phyloP scores from a whole-genome alignment of 2,113 vertebrate genomes.

The Myotis brandtii region DNA sequence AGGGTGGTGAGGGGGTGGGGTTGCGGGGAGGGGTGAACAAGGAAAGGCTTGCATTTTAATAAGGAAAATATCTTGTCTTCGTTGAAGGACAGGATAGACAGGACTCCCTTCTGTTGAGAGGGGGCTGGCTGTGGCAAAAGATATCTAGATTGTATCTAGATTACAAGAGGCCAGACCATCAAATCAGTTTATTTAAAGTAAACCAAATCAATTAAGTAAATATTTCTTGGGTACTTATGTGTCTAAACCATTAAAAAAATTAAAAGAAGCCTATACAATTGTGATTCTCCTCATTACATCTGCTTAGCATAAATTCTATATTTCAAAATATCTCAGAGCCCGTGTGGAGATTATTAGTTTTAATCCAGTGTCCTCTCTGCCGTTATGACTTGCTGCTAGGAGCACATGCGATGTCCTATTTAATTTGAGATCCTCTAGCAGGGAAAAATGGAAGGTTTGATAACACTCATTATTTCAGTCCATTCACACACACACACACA shows the following conservation, averaged over 20 bases:
- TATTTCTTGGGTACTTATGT: not conserved
- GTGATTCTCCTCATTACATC: conserved; percentile 4
- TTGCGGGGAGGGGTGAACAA: not conserved
- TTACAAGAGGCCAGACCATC: not conserved
- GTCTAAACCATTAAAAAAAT: not conserved
- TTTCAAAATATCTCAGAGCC: not conserved
- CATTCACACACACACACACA: not conserved
- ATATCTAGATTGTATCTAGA: not conserved
- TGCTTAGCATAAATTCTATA: not conserved
- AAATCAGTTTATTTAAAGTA: not conserved
- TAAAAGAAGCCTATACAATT: not conserved
- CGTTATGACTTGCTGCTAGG: not conserved
- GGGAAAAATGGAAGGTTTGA: not conserved
- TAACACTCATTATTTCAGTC: not conserved
- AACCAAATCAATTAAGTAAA: not conserved
- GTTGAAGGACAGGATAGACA: not conserved
- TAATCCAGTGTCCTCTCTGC: conserved; percentile 12
- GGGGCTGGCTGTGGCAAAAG: not conserved
- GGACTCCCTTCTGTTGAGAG: not conserved
- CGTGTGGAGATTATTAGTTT: conserved; percentile 35
- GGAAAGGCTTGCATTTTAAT: not conserved
- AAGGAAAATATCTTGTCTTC: not conserved
- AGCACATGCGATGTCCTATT: not conserved
- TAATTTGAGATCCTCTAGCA: conserved; percentile 36
- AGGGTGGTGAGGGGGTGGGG: not conserved